phyloP scores from a whole-genome alignment of 2,797 vertebrate species.

The Chromobotia macracanthus region DNA sequence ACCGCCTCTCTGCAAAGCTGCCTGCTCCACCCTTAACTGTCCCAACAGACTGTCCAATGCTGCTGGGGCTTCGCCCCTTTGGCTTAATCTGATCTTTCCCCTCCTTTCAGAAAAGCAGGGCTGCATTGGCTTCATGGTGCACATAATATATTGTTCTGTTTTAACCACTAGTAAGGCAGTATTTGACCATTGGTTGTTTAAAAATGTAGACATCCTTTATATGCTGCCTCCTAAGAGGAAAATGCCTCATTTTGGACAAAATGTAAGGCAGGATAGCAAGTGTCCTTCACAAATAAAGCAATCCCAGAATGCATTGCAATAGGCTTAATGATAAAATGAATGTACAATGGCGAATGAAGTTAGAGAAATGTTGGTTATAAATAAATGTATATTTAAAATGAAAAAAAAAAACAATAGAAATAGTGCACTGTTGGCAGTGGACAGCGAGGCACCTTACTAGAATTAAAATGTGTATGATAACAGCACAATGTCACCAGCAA shows the following conservation, averaged over 20 bases:
- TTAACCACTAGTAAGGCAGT: constrained; percentile 1
- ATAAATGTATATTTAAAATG: too few relatives aligned
- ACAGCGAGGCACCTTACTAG: background rate
- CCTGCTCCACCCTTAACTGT: constrained; percentile 37
- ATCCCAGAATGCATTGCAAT: background rate
- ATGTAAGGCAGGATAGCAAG: background rate
- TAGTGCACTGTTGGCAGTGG: background rate
- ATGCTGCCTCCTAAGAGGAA: background rate
- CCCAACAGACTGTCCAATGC: constrained; percentile 11
- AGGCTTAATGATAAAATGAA: background rate
- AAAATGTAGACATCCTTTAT: background rate
- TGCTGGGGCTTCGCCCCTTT: constrained; percentile 35
- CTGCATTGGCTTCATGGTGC: constrained; percentile 21
- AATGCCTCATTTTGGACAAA: background rate
- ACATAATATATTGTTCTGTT: constrained; percentile 27
- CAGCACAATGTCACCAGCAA: background rate
- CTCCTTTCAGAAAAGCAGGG: constrained; percentile 6
- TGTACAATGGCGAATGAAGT: background rate
- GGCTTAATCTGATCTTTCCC: constrained; percentile 36
- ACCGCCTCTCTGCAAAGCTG: constrained; percentile 45
- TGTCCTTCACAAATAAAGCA: background rate
- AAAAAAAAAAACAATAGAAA: too few relatives aligned
- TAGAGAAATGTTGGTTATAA: background rate
- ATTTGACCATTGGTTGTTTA: background rate
- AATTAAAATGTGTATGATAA: constrained; percentile 4